Base-by-base conservation (phyloP, 2,797 vertebrate species). In the Arnoldichthys spilopterus region DNA sequence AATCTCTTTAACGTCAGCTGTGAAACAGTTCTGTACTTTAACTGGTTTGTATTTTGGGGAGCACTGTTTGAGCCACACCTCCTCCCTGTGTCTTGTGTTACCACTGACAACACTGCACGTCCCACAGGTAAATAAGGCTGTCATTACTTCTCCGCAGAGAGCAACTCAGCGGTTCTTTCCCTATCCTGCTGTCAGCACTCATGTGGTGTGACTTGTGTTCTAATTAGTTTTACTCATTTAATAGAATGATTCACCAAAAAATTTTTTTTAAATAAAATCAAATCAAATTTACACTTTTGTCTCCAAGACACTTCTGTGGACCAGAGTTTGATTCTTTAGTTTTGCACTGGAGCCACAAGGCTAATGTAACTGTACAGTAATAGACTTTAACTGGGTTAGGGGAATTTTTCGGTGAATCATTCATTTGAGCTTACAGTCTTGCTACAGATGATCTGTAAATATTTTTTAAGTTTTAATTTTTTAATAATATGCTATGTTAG, bases 41-140 rank as follows among this genome's bases (percentile, higher is more conserved):
- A 47, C 47, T 13, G 64, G 43, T 16, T 43, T 61, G 62, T 68
- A 71, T 67, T 40, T 24, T 12, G 6, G 5, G 34, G 26, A 58
- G 30, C 63, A 24, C 53, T 37, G 34, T 58, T 58, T 15, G 32
- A 26, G 58, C 40, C 26, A 64, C 67, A 76, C 67, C 67, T 49
- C 51, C 53, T 58, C n/a, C 24, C 13, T 76, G 16, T 16, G 22
- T 81, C 49, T 66, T 72, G 49, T 58, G 73, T 81, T 81, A 56
- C 73, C 6, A 49, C 40, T 58, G 79, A 49, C 68, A 76, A 76
- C 74, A 0, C 30, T 9, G 6, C 26, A 34, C 0, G 15, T 59
- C 69, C 32, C 6, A 11, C 11, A 72, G 69, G 59, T 63, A 78
- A 72, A 72, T 64, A 22, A 22, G 9, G n/a, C n/a, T 45, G 53